A percentile compares a stretch with the other conserved stretches of the same genome.
These are phyloP conservation scores for Fratercula arctica DNA, from an alignment of 2,797 vertebrate genomes.

Conservation along the genomic window DNA sequence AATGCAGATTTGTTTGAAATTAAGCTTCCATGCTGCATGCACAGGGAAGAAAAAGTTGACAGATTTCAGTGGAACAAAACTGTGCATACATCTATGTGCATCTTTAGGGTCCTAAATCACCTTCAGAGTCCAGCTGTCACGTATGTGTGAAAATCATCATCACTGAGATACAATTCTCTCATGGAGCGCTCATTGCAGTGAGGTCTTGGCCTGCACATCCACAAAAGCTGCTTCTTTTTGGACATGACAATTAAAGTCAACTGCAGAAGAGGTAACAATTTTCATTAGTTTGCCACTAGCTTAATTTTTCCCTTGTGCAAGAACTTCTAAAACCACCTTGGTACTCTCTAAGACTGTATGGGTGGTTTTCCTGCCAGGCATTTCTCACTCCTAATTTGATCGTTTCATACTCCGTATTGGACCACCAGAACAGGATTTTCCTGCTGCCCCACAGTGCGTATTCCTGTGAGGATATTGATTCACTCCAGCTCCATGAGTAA, in stretches of 20 bases:
- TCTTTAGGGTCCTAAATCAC: background rate
- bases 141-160: background rate
- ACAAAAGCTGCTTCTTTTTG: background rate
- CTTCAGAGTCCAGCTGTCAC: background rate
- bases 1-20: slow-evolving; percentile 7
- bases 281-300: background rate
- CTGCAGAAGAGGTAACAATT: background rate
- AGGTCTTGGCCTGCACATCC: background rate
- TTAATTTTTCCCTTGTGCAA: background rate
- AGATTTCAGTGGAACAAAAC: background rate
- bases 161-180: background rate
- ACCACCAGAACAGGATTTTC: background rate
- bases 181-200: background rate
- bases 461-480: background rate
- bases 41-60: background rate
- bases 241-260: background rate
- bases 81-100: background rate
- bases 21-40: background rate
- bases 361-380: background rate
- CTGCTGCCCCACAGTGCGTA: background rate
- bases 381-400: background rate
- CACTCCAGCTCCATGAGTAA: background rate
- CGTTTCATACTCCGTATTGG: background rate
- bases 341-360: background rate
- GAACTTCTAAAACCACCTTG: background rate